These are phyloP conservation scores for Myiothlypis coronata DNA, from an alignment of 2,797 vertebrate species.

Conservation along the genomic window DNA sequence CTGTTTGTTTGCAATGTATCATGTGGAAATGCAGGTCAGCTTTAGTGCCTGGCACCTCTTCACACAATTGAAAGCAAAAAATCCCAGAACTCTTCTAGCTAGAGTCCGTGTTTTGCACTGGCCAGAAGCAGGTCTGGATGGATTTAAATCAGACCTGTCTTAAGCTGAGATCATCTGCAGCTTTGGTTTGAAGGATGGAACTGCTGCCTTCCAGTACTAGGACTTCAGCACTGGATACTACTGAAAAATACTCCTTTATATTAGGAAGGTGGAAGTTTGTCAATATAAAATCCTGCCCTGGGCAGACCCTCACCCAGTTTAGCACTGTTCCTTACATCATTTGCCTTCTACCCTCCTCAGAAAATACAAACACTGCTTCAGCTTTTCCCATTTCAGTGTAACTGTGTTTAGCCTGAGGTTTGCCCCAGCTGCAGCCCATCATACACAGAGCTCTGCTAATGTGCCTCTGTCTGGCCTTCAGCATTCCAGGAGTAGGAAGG, in stretches of 20 bases:
- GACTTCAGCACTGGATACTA: neutral
- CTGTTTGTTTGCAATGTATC: neutral
- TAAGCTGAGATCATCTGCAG: neutral
- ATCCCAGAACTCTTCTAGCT: neutral
- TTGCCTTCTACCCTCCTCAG: neutral
- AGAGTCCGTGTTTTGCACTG: neutral
- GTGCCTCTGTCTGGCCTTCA: constrained; percentile 9
- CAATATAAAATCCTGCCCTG: neutral
- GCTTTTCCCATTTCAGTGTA: neutral
- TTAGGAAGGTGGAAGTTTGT: neutral
- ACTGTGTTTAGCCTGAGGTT: neutral
- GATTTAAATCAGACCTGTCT: neutral
- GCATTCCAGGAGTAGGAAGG: constrained; percentile 29
- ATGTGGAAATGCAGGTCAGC: neutral
- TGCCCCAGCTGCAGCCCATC: neutral
- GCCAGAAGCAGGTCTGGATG: neutral
- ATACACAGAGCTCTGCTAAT: neutral
- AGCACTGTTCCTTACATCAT: neutral
- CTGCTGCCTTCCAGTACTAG: neutral
- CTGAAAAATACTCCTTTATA: neutral
- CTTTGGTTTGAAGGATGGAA: neutral
- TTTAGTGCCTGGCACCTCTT: neutral
- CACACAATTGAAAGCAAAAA: neutral
- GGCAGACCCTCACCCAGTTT: neutral
- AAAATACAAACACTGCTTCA: neutral